Percentiles rank a stretch among this genome's conserved stretches.
These are phyloP conservation scores for Laterallus jamaicensis DNA, from an alignment of 2,113 vertebrate species.

Conservation along the genomic window DNA sequence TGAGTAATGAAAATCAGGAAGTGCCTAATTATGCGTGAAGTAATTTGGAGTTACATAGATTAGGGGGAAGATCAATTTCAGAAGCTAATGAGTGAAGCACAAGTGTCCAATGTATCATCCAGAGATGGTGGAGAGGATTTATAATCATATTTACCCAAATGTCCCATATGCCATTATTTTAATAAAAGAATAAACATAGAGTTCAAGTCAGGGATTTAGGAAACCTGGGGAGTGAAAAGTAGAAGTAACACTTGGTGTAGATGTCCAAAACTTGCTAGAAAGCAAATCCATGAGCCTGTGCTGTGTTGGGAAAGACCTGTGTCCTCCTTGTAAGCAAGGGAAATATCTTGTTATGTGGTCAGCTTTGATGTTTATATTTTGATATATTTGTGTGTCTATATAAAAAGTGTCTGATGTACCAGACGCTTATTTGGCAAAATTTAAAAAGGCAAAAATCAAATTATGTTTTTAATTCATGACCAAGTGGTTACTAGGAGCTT, in stretches of 20 bases:
- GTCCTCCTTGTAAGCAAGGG: neutral
- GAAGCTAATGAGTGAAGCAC: neutral
- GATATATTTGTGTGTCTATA: neutral
- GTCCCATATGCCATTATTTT: neutral
- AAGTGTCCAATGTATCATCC: neutral
- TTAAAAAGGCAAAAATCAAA: neutral
- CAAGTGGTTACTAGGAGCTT: neutral
- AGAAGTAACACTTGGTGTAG: neutral
- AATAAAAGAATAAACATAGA: neutral
- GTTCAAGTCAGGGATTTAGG: neutral
- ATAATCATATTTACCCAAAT: neutral
- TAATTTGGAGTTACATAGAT: conserved; percentile 21
- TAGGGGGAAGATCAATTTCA: neutral
- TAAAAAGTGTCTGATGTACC: neutral
- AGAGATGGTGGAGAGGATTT: neutral
- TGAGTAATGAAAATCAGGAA: conserved; percentile 10
- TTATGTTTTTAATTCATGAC: neutral
- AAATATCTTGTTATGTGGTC: neutral
- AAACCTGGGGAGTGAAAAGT: neutral
- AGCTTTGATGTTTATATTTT: neutral
- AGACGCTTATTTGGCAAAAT: neutral
- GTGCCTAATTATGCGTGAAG: conserved; percentile 10
- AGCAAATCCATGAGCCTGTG: neutral
- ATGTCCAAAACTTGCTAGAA: neutral
- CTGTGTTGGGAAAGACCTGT: neutral